Conservation (phyloP, 92 coral and sea anemone species). For the Hydrozoanthus gracilis region DNA sequence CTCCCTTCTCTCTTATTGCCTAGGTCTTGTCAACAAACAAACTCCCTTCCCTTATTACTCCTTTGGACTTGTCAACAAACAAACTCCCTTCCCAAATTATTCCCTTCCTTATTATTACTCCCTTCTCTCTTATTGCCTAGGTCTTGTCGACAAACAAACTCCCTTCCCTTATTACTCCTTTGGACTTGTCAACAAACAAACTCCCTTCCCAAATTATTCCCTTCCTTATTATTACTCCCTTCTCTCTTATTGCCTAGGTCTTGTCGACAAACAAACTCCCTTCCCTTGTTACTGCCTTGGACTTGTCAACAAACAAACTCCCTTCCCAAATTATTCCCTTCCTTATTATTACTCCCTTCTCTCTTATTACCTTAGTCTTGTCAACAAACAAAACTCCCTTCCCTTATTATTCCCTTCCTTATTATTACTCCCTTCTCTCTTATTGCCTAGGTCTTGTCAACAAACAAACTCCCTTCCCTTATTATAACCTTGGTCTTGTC, state of each 20-base stretch:
- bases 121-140: conserved; percentile 30
- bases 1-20: background rate
- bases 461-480: background rate
- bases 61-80: background rate
- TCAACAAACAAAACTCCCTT: background rate
- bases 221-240: too few relatives aligned
- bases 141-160: conserved; percentile 53
- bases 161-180: too few relatives aligned
- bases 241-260: background rate
- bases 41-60: too few relatives aligned
- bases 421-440: background rate
- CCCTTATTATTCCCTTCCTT: too few relatives aligned
- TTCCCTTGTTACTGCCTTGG: background rate
- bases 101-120: too few relatives aligned
- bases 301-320: background rate
- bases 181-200: conserved; percentile 58
- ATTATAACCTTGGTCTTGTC: conserved; percentile 14
- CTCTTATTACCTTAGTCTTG: background rate
- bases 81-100: too few relatives aligned
- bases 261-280: background rate
- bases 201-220: conserved; percentile 78
- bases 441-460: background rate
- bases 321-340: background rate
- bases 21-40: conserved; percentile 57
- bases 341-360: too few relatives aligned